Base-by-base conservation (phyloP, 2,797 vertebrate genomes). In the Pteronotus mesoamericanus region DNA sequence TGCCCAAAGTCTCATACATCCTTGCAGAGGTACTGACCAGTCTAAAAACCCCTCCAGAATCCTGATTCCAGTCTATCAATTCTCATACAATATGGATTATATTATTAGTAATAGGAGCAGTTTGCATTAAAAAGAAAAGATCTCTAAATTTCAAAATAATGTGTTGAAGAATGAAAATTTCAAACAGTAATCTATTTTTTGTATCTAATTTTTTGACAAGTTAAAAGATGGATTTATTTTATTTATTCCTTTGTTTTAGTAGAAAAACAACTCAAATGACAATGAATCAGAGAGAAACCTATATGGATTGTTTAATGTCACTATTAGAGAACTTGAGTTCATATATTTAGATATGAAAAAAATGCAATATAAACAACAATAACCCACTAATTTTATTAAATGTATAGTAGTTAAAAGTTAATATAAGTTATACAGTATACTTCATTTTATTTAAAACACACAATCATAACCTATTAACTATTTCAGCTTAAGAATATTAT, bases 181-280 rank as follows among this genome's bases (percentile, higher is more conserved):
- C 2, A 66, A 57, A 77, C 24, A 11, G 4, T 66, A 66, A 68
- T 66, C 1, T 83, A 84, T 61, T 84, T 61, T 78, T 51, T 42
- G 32, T 83, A 82, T 89, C 22, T 77, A n/a, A 55, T 61, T 46
- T 84, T 84, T 94, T 59, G 26, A 9, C 34, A 66, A 34, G 32
- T 92, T 10, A 53, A 19, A 89, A 55, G 32, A 16, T 11, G 15
- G 69, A 57, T 48, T 16, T 69, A 55, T 57, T 6, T 78, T 4
- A 59, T 29, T 46, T 89, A 68, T 75, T 69, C 2, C 46, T 42
- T 80, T 7, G 12, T 82, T 9, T 37, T 32, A 29, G 10, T 44
- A 80, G 29, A 55, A 91, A 71, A 69, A 32, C 46, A 87, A 16
- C 21, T 55, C 0, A 69, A 51, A 48, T 24, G 44, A 53, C 10